Percentiles rank a stretch among this genome's conserved stretches.
These are phyloP conservation scores for Clarias macrocephalus DNA, from an alignment of 2,113 vertebrate species.

Conservation along the genomic window DNA sequence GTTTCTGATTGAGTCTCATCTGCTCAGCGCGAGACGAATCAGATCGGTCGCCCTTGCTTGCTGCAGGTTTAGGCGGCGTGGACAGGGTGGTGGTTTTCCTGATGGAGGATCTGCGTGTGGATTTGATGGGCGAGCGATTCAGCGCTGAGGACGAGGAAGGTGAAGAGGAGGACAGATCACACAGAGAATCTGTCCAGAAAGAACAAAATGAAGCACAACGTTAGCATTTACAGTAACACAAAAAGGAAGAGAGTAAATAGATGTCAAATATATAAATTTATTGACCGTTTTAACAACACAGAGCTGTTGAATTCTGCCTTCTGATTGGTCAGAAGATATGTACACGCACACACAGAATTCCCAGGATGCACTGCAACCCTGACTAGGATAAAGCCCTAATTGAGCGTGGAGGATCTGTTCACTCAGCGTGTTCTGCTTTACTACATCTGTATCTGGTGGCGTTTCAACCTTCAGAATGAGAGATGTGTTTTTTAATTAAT, in stretches of 20 bases:
- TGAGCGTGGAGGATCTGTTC: background rate
- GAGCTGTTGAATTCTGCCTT: background rate
- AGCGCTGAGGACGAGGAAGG: background rate
- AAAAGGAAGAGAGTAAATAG: background rate
- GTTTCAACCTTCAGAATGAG: background rate
- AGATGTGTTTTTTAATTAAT: background rate
- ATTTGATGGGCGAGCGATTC: constrained; percentile 23
- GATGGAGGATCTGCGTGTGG: background rate
- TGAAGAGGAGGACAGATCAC: background rate
- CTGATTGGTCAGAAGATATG: background rate
- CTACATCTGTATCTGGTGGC: no score
- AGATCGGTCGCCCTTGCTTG: background rate
- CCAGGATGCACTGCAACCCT: background rate
- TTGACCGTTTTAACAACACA: background rate
- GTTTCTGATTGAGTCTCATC: background rate
- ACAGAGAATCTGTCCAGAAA: background rate
- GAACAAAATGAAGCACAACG: background rate
- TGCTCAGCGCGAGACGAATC: background rate
- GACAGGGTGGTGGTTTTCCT: background rate
- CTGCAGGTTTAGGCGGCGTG: background rate
- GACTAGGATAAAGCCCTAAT: background rate
- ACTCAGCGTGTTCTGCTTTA: no score
- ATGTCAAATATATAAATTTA: background rate
- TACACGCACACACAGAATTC: background rate
- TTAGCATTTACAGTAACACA: background rate